Base-by-base conservation (phyloP, 2,797 vertebrate genomes). In the Spea hammondii region DNA sequence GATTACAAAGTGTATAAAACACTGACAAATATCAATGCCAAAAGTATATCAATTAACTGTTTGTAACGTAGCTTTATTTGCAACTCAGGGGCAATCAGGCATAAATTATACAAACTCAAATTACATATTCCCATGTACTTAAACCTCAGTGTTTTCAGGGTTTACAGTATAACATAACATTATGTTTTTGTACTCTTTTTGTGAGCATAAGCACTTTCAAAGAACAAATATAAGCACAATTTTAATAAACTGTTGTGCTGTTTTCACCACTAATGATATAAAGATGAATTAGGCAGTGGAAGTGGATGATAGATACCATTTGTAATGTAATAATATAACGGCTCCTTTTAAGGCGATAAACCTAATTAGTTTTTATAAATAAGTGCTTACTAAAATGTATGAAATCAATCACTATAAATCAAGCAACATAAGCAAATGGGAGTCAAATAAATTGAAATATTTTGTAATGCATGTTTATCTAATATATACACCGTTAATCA, bases 321-420 rank as follows among this genome's bases (percentile, higher is more conserved):
- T 60, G 48, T 79, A 10, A 74, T 74, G 65, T 32, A 74, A 68
- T 79, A 69, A 53, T 68, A 67, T 5, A 69, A 69, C 62, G 48
- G 48, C 13, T 60, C 32, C 74, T 70, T 65, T 8, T n/a, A 68
- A 8, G 12, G 17, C 14, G 4, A 64, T 74, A 69, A 68, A 79
- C 13, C 55, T 74, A 68, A 74, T 79, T 79, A 51, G 65, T 32
- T 74, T 79, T 79, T 74, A 32, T 62, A 79, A 79, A 68, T 68
- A 66, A 67, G 65, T 8, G 17, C 45, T 73, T 68, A 14, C 55
- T 72, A 78, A 68, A 79, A 79, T 68, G 8, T 68, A 74, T 69
- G 32, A 74, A 74, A 48, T 44, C 49, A 32, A 47, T 78, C 55
- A 54, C 72, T 72, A 55, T 10, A 72, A 77, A 48, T 78, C 32